A percentile compares a stretch with the other conserved stretches of the same genome.
These are phyloP conservation scores for Proisotoma minuta DNA, from an alignment of 2,888 invertebrate genomes.

Conservation along the genomic window DNA sequence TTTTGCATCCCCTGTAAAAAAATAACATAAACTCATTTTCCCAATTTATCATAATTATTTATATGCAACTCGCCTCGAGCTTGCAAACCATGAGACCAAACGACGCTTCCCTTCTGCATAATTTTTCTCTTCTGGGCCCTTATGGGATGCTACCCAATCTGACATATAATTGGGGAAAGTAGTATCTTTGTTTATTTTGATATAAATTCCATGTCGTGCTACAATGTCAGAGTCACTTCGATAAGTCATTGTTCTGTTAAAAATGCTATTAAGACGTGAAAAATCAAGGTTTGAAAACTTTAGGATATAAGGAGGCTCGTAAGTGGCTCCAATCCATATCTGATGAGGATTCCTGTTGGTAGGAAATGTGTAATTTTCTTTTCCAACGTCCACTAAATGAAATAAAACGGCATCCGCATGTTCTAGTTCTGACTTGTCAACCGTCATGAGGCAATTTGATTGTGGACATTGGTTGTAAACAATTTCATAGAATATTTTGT, in stretches of 20 bases:
- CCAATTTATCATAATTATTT: neutral
- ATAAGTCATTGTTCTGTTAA: slow-evolving; percentile 55
- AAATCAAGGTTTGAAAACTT: slow-evolving; percentile 49
- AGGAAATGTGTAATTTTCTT: slow-evolving; percentile 56
- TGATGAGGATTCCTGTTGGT: slow-evolving; percentile 53
- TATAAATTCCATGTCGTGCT: slow-evolving; percentile 51
- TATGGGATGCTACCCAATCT: slow-evolving; percentile 23
- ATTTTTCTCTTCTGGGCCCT: slow-evolving; percentile 29
- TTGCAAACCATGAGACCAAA: slow-evolving; percentile 45
- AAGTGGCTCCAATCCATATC: slow-evolving; percentile 66
- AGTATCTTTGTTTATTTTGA: slow-evolving; percentile 4
- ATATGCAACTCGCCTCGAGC: slow-evolving; percentile 12
- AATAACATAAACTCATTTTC: neutral
- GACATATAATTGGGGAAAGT: slow-evolving; percentile 25
- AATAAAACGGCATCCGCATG: slow-evolving; percentile 60
- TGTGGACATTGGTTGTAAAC: slow-evolving; percentile 38
- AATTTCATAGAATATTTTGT: slow-evolving; percentile 44
- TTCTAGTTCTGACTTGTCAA: slow-evolving; percentile 33
- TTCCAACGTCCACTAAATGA: slow-evolving; percentile 56
- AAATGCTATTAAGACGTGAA: slow-evolving; percentile 58
- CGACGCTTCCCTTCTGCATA: slow-evolving; percentile 44
- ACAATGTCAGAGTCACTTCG: slow-evolving; percentile 54
- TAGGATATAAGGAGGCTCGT: slow-evolving; percentile 63
- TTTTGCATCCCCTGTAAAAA: slow-evolving; percentile 38
- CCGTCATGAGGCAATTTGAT: slow-evolving; percentile 37